phyloP scores from a whole-genome alignment of 2,797 vertebrate species.

The Pseudotriccus pelzelni region DNA sequence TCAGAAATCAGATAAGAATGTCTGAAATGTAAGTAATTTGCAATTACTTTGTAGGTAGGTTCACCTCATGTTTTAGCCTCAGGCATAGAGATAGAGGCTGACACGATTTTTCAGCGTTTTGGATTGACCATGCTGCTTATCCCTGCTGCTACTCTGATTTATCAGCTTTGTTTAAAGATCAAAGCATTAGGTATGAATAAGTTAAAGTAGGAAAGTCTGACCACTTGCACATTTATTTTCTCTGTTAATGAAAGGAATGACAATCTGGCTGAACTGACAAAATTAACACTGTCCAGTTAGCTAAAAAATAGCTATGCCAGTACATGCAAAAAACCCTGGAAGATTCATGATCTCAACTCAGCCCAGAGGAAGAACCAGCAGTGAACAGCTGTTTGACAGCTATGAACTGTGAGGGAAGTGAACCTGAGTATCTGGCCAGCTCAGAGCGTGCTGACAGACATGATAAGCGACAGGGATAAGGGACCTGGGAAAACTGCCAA shows the following conservation, averaged over 20 bases:
- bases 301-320: not conserved
- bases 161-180: not conserved
- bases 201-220: not conserved
- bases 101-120: not conserved
- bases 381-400: not conserved
- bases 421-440: not conserved
- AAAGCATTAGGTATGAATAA: not conserved
- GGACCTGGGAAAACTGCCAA: not conserved
- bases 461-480: not conserved
- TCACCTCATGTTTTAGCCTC: not conserved
- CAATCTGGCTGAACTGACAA: not conserved
- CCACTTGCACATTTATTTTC: not conserved
- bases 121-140: not conserved
- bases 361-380: not conserved
- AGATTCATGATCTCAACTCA: not conserved
- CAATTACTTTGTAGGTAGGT: not conserved
- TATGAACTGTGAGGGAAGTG: not conserved
- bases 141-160: not conserved
- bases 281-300: not conserved
- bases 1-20: constrained; percentile 19
- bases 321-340: not conserved
- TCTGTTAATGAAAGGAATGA: not conserved
- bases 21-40: not conserved
- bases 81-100: not conserved
- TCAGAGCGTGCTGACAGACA: not conserved